Base-by-base conservation (phyloP, 2,888 invertebrate genomes). In the Caenorhabditis japonica region DNA sequence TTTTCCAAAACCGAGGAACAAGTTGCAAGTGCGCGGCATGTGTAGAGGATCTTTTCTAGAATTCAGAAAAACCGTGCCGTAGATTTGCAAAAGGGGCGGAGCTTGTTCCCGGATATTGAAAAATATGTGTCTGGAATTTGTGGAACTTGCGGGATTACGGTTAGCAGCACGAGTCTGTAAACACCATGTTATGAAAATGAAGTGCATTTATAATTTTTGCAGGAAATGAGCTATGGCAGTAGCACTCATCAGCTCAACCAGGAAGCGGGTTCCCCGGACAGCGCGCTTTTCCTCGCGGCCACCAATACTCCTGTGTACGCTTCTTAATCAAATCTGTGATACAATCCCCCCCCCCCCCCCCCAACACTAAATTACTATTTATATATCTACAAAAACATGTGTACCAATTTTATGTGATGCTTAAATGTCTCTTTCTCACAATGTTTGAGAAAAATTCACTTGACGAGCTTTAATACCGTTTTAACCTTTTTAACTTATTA, bases 241-340 rank as follows among this genome's bases (percentile, higher is more conserved):
- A 69, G 69, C 36, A n/a, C 53, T 33, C 69, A 60, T 15, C 60
- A 69, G 41, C 55, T 69, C 41, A 41, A 55, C 52, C 69, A 60
- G 36, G 64, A 59, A 23, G 58, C 72, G 64, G 56, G 61, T 56
- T 71, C 71, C 27, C 62, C 71, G 27, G 71, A 62, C 30, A 70
- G 61, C 41, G 52, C 62, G 13, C 12, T 71, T 27, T 62, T 71
- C 58, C 15, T 43, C 13, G 51, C 34, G 8, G 34, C 33, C 23
- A 34, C 30, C 21, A 25, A 38, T 34, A 58, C 66, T 59, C 58
- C 66, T 17, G 66, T 68, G 49, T 68, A 68, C 52, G 66, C 58
- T 21, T 58, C 66, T 15, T 68, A 13, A 23, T 4, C 12, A 15
- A 56, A 36, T 64, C 56, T 68, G 56, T 68, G 58, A 68, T 68